Base-by-base conservation (phyloP, 2,113 vertebrate genomes). In the Pteruthius melanotis region DNA sequence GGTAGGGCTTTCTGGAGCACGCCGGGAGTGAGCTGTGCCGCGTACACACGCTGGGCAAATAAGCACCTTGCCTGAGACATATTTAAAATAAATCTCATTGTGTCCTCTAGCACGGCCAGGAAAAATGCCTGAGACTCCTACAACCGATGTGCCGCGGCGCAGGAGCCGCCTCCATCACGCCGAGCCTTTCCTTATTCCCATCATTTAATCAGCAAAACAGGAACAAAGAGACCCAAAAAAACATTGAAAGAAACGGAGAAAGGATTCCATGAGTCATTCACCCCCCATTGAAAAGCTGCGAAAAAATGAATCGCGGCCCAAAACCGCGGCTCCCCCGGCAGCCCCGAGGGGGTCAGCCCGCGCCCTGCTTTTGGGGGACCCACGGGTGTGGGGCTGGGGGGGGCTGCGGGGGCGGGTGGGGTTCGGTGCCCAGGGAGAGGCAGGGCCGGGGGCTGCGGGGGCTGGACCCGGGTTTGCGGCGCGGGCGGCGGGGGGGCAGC, bases 241-340 rank as follows among this genome's bases (percentile, higher is more conserved):
- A 57, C 72, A 78, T 23, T 4, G 88, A 27, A 83, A 83, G 92
- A 64, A 70, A 74, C 49, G 78, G 74, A 87, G 85, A 87, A 94
- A 93, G 92, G 92, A 93, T 94, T 84, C 87, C 96, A 91, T 95
- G 96, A 95, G 90, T 95, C 95, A 97, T 96, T 91, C 93, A 31
- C 81, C 80, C 87, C 81, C 87, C 93, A 57, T 39, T 1, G 81
- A 69, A 87, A 84, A 92, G 80, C 83, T 47, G 82, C 33, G 50
- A 77, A 84, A 82, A 88, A 56, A 10, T 45, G 78, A 92, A 77
- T 20, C 21, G 60, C 8, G 65, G 74, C 86, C 78, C 81, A 35
- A 66, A 75, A 1, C 26, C 13, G 21, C 74, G 2, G 23, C 70
- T 54, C 40, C 42, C 39, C 44, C 24, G 23, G 60, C 42, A 87